These are phyloP conservation scores for Phalacrocorax pelagicus DNA, from an alignment of 2,113 vertebrate species.

Conservation along the genomic window DNA sequence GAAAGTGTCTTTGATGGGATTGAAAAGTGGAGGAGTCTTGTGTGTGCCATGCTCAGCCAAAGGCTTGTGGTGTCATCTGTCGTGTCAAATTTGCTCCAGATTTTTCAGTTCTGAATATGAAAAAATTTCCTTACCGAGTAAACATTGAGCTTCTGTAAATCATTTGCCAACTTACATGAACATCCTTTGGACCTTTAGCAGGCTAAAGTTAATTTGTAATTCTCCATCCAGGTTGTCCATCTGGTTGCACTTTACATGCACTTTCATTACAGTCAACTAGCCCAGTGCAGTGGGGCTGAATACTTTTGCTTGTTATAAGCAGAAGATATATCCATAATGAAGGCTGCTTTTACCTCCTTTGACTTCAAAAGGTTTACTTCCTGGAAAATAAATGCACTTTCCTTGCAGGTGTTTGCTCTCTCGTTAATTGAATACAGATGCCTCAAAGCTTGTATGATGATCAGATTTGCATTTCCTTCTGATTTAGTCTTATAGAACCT, in stretches of 20 bases:
- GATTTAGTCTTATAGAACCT: background rate
- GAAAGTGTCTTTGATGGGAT: background rate
- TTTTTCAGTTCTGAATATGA: background rate
- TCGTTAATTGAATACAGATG: background rate
- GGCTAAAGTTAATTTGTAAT: background rate
- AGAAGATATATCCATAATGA: background rate
- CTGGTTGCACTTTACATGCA: background rate
- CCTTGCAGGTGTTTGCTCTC: background rate
- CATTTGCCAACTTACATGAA: background rate
- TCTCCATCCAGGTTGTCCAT: background rate
- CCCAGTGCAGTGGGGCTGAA: background rate
- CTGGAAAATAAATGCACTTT: background rate
- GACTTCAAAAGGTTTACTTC: background rate
- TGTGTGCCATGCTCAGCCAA: background rate
- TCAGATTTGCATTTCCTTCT: constrained; percentile 20
- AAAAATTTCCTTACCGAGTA: background rate
- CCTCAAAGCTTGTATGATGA: background rate
- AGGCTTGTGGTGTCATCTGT: background rate
- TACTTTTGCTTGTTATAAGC: background rate
- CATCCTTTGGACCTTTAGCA: background rate
- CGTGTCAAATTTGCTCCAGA: background rate
- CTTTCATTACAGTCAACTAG: background rate
- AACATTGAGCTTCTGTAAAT: background rate
- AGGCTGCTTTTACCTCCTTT: background rate
- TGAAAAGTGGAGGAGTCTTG: background rate